Percentiles rank a stretch among this genome's conserved stretches.
Evolutionary conservation across 1,140 invertebrate genomes (phyloP).

Genomic region (Tetranychus cinnabarinus): DNA sequence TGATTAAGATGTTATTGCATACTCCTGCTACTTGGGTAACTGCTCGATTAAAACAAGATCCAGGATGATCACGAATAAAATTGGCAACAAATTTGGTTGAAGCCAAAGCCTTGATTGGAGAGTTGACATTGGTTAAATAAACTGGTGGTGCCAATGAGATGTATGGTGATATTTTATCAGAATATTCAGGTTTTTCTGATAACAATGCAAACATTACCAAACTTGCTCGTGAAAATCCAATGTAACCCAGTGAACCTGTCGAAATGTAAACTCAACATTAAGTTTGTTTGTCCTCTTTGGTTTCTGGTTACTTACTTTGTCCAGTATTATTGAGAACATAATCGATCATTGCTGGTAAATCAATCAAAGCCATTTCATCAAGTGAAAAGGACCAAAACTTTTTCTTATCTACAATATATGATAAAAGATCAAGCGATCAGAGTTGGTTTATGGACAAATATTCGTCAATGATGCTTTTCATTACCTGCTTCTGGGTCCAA

Average conservation of each 20-base stretch:
- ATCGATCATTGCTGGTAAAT: conserved; percentile 26
- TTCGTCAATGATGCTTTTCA: background rate
- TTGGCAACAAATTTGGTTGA: too few relatives aligned
- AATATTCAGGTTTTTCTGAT: conserved; percentile 17
- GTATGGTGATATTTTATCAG: background rate
- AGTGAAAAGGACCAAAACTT: conserved; percentile 25
- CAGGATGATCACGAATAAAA: too few relatives aligned
- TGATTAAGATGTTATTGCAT: too few relatives aligned
- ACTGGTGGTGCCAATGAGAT: conserved; percentile 2
- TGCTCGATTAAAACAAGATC: too few relatives aligned
- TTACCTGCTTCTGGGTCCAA: background rate
- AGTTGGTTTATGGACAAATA: too few relatives aligned
- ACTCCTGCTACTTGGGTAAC: too few relatives aligned
- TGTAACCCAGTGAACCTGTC: conserved; percentile 1
- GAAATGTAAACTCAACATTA: too few relatives aligned
- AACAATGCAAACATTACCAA: conserved; percentile 31
- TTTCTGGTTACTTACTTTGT: background rate
- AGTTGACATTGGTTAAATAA: too few relatives aligned
- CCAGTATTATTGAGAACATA: conserved; percentile 26
- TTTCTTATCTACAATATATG: conserved; percentile 12
- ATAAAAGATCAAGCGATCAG: too few relatives aligned
- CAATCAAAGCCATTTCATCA: conserved; percentile 20
- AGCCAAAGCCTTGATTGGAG: too few relatives aligned
- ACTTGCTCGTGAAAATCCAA: conserved; percentile 46
- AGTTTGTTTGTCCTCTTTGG: too few relatives aligned